These are phyloP conservation scores for Sylvia atricapilla DNA, from an alignment of 2,113 vertebrate species.

Conservation along the genomic window DNA sequence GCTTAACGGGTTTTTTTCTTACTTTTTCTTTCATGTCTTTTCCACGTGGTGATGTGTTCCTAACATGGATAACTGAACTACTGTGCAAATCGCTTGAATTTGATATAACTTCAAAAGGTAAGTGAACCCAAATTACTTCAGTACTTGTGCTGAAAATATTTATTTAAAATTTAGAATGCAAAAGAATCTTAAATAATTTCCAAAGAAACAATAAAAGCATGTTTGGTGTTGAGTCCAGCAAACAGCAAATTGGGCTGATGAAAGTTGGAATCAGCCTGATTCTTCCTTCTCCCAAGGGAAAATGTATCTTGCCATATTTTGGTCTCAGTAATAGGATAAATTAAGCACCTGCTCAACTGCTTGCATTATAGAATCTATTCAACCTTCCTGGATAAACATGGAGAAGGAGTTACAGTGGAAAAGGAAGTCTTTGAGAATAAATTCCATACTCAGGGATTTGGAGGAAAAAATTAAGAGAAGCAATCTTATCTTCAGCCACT, in stretches of 20 bases:
- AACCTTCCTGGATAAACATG: neutral
- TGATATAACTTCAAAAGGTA: constrained; percentile 66
- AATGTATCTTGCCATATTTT: neutral
- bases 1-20: constrained; percentile 36
- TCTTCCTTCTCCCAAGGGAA: neutral
- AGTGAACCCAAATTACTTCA: constrained; percentile 51
- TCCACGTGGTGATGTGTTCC: neutral
- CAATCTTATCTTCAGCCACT: neutral
- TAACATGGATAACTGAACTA: constrained; percentile 15
- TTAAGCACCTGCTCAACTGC: neutral
- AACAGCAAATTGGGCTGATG: neutral
- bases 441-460: neutral
- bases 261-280: neutral
- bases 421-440: neutral
- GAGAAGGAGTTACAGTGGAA: neutral
- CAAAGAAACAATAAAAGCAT: neutral
- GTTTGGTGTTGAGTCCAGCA: neutral
- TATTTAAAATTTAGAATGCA: neutral
- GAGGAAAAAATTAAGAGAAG: neutral
- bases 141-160: neutral
- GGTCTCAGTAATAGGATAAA: neutral
- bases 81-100: constrained; percentile 33
- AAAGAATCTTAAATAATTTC: neutral
- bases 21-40: constrained; percentile 49
- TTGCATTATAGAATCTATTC: neutral